Base-by-base conservation (phyloP, 2,797 vertebrate genomes). In the Melanotaenia parkinsoni region DNA sequence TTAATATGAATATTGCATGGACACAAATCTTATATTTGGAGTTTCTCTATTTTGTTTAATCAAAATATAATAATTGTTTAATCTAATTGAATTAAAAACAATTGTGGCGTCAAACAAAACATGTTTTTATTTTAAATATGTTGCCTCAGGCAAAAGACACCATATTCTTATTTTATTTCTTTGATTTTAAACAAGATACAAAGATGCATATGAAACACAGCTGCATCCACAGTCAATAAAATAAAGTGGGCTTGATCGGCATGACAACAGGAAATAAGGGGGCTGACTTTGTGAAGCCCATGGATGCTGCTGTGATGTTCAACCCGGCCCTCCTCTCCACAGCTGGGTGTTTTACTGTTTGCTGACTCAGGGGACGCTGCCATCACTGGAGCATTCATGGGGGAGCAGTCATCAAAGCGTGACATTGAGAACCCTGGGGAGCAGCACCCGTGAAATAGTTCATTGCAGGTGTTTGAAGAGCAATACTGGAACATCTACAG, bases 281-380 rank as follows among this genome's bases (percentile, higher is more conserved):
- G 43, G 30, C 32, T 43, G 40, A 66, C 56, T 37, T 30, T 10
- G 73, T 0, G 28, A 63, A 0, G 67, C 76, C 67, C 0, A 13
- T 22, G 54, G 85, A 72, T 74, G 72, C 72, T 63, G 79, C 79
- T 68, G 82, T 81, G 85, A 88, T 83, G 79, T 88, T 84, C 80
- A 82, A 16, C 56, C 77, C 26, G 32, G 57, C 37, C 74, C 74
- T 75, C 79, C 54, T 53, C 74, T 67, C 28, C 74, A 90, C 84
- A 83, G 86, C 62, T 86, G 87, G 86, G 84, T 83, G 79, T 24
- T 83, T 75, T 57, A 56, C 10, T 58, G 73, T 63, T 80, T 76
- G 72, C 87, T 83, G 89, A 89, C 32, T 78, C 86, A 68, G 79
- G 82, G 61, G 76, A 66, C 26, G 47, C 72, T 1, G 54, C 70